Evolutionary conservation across 92 coral and sea anemone genomes (phyloP), one percentile per base, ranked within the genome.

Genomic region (Metridium senile): DNA sequence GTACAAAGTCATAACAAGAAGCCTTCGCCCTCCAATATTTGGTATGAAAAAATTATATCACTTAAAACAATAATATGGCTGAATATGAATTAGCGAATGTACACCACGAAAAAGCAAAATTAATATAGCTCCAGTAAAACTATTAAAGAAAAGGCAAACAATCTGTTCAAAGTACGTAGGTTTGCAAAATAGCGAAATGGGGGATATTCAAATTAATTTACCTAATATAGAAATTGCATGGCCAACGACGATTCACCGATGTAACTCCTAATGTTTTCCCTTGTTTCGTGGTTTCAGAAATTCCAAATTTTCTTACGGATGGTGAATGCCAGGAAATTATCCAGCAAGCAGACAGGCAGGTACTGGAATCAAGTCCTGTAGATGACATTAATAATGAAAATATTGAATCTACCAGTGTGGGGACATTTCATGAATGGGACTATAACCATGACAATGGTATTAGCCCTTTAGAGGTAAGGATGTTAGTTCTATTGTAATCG

Each of bases 281-380:
- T n/a, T n/a, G n/a, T n/a, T n/a, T n/a, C n/a, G n/a, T n/a, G 6
- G 13, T 54, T 71, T 11, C 80, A 94, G 98, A 94, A 83, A 93
- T 94, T 33, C 84, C 93, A n/a, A 74, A 94, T 51, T 94, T 94
- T 71, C 84, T 94, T 16, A 72, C 95, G 11, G 86, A 75, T 33
- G 78, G 65, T 1, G 98, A 94, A 49, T 85, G 97, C 53, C 84
- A 87, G 62, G 72, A 64, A 13, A 84, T 94, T 28, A 81, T 94
- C 27, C 34, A 76, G 45, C 81, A 80, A 26, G 93, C 90, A 2
- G 75, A 71, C 56, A 56, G 57, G 28, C 82, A 71, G 33, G 97
- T 93, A 45, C 80, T 94, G 82, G 97, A 89, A 53, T 74, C 87
- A 16, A 91, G 97, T 83, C 91, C 86, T 28, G 91, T 91, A 2